phyloP scores from a whole-genome alignment of 2,888 invertebrate species.

The Chesias legatella region DNA sequence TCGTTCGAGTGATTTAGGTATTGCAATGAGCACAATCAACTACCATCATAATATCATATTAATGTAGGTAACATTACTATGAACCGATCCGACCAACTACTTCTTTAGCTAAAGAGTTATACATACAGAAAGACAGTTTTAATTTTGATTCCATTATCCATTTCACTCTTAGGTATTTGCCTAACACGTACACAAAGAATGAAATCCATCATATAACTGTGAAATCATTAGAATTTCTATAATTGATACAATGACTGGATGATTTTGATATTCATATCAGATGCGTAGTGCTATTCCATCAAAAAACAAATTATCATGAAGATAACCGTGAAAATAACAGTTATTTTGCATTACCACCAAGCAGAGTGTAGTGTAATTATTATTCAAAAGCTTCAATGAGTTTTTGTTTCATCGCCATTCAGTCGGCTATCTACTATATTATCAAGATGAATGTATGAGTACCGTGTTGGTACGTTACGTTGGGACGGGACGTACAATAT shows the following conservation, averaged over 20 bases:
- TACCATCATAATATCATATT: too few species aligned
- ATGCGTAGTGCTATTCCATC: slow-evolving; percentile 25
- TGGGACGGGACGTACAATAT: slow-evolving; percentile 18
- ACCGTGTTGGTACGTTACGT: too few species aligned
- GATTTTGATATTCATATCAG: slow-evolving; percentile 24
- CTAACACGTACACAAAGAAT: slow-evolving; percentile 13
- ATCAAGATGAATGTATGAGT: slow-evolving; percentile 21
- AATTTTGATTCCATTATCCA: slow-evolving; percentile 11
- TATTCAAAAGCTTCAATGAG: slow-evolving; percentile 31
- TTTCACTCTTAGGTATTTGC: too few species aligned
- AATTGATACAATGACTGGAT: slow-evolving; percentile 22
- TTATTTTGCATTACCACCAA: slow-evolving; percentile 28
- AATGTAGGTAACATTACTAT: too few species aligned
- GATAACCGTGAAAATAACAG: slow-evolving; percentile 31
- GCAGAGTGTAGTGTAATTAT: slow-evolving; percentile 28
- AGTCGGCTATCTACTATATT: slow-evolving; percentile 21
- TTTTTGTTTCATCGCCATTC: slow-evolving; percentile 31
- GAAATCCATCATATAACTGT: slow-evolving; percentile 8
- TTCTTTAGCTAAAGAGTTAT: slow-evolving; percentile 7
- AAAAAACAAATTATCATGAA: slow-evolving; percentile 28
- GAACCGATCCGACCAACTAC: slow-evolving; percentile 1
- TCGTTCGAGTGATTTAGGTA: slow-evolving; percentile 8
- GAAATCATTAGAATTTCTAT: slow-evolving; percentile 18
- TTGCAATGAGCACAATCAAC: slow-evolving; percentile 13
- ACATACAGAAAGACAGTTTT: slow-evolving; percentile 10